Percentiles rank a stretch among this genome's conserved stretches.
Conservation (phyloP, 2,797 vertebrate genomes). For the Synaphobranchus kaupii region DNA sequence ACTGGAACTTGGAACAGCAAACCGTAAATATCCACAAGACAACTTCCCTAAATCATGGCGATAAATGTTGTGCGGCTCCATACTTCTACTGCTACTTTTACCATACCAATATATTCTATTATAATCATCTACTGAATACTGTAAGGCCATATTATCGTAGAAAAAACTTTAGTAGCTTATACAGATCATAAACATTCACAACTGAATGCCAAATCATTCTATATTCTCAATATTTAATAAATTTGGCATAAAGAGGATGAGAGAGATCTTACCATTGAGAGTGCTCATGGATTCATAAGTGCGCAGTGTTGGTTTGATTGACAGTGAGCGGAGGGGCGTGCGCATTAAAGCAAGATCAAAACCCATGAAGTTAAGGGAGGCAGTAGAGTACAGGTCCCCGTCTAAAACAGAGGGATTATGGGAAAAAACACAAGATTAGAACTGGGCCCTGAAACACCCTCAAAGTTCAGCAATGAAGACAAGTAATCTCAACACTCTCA, state of each 20-base stretch:
- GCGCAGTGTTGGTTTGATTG: not conserved
- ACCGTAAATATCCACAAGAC: too few species aligned
- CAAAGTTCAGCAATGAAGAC: not conserved
- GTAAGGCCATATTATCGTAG: not conserved
- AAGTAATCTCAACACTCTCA: not conserved
- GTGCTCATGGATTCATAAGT: not conserved
- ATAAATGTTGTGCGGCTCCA: too few species aligned
- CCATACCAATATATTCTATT: not conserved
- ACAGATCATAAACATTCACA: not conserved
- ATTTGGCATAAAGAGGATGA: not conserved
- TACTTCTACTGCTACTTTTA: not conserved
- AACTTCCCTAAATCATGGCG: too few species aligned
- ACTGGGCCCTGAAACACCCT: not conserved
- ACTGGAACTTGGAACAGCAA: too few species aligned
- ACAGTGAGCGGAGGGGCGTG: not conserved
- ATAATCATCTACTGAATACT: slow-evolving; percentile 1
- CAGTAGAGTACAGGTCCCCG: not conserved
- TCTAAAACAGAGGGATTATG: not conserved
- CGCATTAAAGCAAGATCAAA: not conserved
- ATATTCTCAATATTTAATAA: not conserved
- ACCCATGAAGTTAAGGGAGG: not conserved
- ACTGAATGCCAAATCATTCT: not conserved
- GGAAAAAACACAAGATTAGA: not conserved
- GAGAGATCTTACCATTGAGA: not conserved
- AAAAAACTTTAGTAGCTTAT: not conserved